Conservation (phyloP, 2,888 invertebrate genomes). For the Drosophila ezoana region DNA sequence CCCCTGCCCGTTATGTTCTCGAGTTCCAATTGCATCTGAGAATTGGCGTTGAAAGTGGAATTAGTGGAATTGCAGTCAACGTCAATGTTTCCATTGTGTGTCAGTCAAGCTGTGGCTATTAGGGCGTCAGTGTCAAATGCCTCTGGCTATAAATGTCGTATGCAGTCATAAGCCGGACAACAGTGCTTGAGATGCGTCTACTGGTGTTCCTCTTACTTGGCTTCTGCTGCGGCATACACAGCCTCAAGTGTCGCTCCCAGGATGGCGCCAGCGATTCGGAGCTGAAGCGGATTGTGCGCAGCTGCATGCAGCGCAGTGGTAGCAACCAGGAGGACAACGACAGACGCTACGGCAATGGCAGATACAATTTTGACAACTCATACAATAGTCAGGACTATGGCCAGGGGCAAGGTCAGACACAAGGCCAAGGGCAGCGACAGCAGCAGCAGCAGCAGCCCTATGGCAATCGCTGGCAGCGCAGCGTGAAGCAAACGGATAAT, state of each 20-base stretch:
- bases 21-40: conserved; percentile 83
- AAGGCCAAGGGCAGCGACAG: conserved; percentile 56
- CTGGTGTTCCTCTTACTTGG: conserved; percentile 36
- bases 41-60: conserved; percentile 2
- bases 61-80: conserved; percentile 6
- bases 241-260: conserved; percentile 87
- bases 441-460: conserved; percentile 42
- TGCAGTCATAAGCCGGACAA: not conserved
- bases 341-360: conserved; percentile 22
- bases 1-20: conserved; percentile 85
- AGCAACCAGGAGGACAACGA: conserved; percentile 13
- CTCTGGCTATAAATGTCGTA: conserved; percentile 52
- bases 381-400: conserved; percentile 61
- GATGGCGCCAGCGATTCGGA: conserved; percentile 87
- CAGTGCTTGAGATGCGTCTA: conserved; percentile 46
- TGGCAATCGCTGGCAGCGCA: conserved; percentile 61
- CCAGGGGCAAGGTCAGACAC: conserved; percentile 52
- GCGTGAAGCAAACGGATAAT: conserved; percentile 46
- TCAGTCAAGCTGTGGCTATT: conserved; percentile 46
- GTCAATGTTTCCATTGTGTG: conserved; percentile 53
- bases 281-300: conserved; percentile 86
- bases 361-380: conserved; percentile 41
- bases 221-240: conserved; percentile 22
- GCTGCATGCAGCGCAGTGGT: conserved; percentile 85
- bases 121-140: conserved; percentile 27